phyloP scores from a whole-genome alignment of 2,113 vertebrate species.

The Gambusia holbrooki region DNA sequence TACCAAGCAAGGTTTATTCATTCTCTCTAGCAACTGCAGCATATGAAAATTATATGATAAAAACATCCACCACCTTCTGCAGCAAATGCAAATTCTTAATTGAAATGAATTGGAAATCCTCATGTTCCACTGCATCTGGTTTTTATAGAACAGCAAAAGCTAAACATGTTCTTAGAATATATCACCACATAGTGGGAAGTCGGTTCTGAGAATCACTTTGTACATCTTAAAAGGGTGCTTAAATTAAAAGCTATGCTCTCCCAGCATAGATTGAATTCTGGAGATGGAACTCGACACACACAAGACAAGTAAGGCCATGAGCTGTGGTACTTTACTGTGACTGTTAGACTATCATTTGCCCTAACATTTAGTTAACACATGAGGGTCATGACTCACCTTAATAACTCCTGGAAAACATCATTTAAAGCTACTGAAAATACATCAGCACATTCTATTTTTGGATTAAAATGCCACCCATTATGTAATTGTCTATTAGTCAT shows the following conservation, averaged over 20 bases:
- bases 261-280: slow-evolving; percentile 4
- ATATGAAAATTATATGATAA: background rate
- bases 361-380: slow-evolving; percentile 1
- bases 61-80: background rate
- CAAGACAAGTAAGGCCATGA: slow-evolving; percentile 18
- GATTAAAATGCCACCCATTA: background rate
- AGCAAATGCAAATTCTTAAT: slow-evolving; percentile 28
- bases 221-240: slow-evolving; percentile 11
- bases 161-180: slow-evolving; percentile 18
- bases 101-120: slow-evolving; percentile 21
- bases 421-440: slow-evolving; percentile 5
- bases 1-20: slow-evolving; percentile 1
- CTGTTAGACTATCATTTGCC: slow-evolving; percentile 20
- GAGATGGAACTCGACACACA: slow-evolving; percentile 6
- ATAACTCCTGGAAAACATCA: slow-evolving; percentile 7
- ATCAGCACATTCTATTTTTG: background rate
- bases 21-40: background rate
- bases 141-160: slow-evolving; percentile 39
- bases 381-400: background rate
- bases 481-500: background rate
- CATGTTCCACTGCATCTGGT: background rate
- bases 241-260: slow-evolving; percentile 25
- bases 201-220: slow-evolving; percentile 16
- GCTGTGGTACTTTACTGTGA: background rate
- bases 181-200: slow-evolving; percentile 22